Percentiles rank a stretch among this genome's conserved stretches.
These are phyloP conservation scores for Ephydatia muelleri DNA, from an alignment of 37 sponge, comb jelly and placozoan genomes.

Conservation along the genomic window DNA sequence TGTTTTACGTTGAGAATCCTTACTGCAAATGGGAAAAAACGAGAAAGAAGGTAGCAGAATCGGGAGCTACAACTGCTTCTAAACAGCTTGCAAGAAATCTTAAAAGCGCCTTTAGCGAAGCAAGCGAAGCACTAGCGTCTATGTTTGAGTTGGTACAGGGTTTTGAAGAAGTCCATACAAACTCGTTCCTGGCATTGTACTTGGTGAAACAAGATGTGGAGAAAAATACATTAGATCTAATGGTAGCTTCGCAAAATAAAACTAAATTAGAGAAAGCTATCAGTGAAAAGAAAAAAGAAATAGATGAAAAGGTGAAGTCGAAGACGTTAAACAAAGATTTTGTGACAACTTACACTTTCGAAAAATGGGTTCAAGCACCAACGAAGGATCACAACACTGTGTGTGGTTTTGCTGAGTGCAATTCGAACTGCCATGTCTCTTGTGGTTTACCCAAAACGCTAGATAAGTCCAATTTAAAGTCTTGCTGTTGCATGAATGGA, in stretches of 20 bases:
- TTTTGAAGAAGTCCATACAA: constrained; percentile 14
- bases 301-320: constrained; percentile 1
- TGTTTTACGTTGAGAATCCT: constrained; percentile 50
- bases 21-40: constrained; percentile 51
- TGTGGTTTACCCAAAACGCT: neutral
- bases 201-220: constrained; percentile 32
- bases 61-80: neutral
- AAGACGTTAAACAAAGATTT: neutral
- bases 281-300: neutral
- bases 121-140: neutral
- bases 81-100: neutral
- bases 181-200: constrained; percentile 20
- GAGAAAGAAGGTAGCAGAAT: neutral
- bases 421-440: constrained; percentile 38
- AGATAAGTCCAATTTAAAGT: neutral
- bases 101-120: neutral
- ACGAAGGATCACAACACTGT: constrained; percentile 28
- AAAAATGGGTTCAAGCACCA: neutral
- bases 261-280: constrained; percentile 1
- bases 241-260: constrained; percentile 17
- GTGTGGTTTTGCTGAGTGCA: constrained; percentile 28
- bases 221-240: neutral
- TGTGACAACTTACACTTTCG: neutral
- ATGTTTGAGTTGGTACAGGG: neutral
- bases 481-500: neutral